These are phyloP conservation scores for Cheilosia impressa DNA, from an alignment of 2,888 invertebrate species.

Conservation along the genomic window DNA sequence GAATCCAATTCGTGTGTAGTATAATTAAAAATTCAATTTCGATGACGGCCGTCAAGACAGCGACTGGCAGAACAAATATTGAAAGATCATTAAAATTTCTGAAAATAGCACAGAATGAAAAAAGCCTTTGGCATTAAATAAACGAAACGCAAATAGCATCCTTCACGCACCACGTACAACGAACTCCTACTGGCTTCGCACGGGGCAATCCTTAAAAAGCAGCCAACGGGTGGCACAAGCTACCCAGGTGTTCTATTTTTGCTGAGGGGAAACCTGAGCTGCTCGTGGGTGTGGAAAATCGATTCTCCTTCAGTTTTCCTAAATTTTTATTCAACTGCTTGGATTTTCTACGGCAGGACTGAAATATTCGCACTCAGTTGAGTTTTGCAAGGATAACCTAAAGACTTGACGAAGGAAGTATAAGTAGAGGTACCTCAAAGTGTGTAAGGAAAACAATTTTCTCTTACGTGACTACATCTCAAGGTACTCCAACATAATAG, in stretches of 20 bases:
- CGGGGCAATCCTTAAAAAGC: constrained; percentile 50
- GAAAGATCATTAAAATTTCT: constrained; percentile 44
- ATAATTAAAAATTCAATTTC: constrained; percentile 56
- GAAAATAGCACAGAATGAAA: constrained; percentile 26
- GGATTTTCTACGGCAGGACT: constrained; percentile 1
- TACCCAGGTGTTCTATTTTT: constrained; percentile 35
- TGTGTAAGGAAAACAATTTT: constrained; percentile 31
- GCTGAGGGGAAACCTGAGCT: constrained; percentile 1
- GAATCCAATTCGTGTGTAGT: constrained; percentile 24
- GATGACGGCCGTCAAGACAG: constrained; percentile 5
- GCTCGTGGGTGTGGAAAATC: constrained; percentile 50
- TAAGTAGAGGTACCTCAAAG: constrained; percentile 9
- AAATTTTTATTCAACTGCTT: constrained; percentile 24
- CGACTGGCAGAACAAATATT: constrained; percentile 51
- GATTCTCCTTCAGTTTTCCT: constrained; percentile 44
- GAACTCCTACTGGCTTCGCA: constrained; percentile 9
- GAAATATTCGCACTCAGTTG: background rate
- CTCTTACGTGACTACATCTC: constrained; percentile 32
- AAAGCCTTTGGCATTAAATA: constrained; percentile 22
- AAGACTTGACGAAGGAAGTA: constrained; percentile 18
- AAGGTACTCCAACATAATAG: constrained; percentile 12
- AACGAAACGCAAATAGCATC: constrained; percentile 60
- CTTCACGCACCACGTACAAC: constrained; percentile 51
- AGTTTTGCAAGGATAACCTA: constrained; percentile 29
- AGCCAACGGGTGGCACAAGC: constrained; percentile 10